phyloP scores from a whole-genome alignment of 2,113 vertebrate species.

The Ariopsis seemanni region DNA sequence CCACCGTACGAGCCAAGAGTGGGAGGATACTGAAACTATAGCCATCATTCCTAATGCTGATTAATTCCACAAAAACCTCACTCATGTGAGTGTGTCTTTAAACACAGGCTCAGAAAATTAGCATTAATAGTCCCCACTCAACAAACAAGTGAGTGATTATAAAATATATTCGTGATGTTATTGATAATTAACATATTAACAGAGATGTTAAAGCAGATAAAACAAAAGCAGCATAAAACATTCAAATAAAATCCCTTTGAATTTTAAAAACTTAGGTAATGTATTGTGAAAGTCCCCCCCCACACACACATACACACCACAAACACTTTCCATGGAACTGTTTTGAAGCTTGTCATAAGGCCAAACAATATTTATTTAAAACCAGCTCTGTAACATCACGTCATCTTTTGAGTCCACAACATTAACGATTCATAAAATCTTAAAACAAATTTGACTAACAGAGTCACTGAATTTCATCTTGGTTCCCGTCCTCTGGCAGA shows the following conservation, averaged over 20 bases:
- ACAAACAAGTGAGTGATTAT: background rate
- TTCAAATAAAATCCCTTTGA: background rate
- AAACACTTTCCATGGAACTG: background rate
- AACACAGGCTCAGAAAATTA: background rate
- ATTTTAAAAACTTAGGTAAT: background rate
- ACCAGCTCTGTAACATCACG: background rate
- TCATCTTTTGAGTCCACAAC: background rate
- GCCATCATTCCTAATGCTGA: background rate
- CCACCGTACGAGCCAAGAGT: background rate
- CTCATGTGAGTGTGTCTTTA: background rate
- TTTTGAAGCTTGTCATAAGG: background rate
- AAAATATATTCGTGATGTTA: background rate
- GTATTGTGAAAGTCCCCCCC: background rate
- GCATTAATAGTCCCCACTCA: background rate
- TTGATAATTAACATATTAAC: background rate
- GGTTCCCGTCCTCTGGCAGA: background rate
- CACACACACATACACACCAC: background rate
- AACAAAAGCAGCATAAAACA: background rate
- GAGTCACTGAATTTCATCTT: background rate
- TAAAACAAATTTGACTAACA: background rate
- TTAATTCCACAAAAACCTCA: background rate
- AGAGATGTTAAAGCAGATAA: background rate
- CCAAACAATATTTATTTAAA: too few species aligned
- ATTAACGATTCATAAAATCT: background rate
- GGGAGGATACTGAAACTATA: background rate